Conservation (phyloP, 2,888 invertebrate species). For the Melanargia galathea region DNA sequence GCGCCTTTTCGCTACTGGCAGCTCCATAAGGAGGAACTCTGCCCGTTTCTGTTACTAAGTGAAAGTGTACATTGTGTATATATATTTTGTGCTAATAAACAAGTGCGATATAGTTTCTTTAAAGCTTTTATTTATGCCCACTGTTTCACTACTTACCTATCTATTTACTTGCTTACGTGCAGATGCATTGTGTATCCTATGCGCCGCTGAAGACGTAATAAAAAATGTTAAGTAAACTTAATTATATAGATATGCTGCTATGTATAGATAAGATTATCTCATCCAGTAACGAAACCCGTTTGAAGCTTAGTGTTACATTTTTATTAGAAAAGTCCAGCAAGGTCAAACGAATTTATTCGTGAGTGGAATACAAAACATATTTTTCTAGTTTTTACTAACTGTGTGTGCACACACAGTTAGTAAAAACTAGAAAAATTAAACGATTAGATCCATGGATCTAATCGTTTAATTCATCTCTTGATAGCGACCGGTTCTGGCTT, state of each 20-base stretch:
- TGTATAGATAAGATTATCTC: conserved; percentile 31
- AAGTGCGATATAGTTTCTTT: no score
- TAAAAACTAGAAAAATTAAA: conserved; percentile 17
- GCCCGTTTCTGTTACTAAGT: no score
- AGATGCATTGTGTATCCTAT: conserved; percentile 23
- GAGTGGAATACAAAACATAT: conserved; percentile 20
- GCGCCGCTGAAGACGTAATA: conserved; percentile 16
- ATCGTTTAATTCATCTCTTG: conserved; percentile 25
- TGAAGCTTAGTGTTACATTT: conserved; percentile 1
- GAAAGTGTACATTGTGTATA: no score
- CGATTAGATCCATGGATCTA: no score
- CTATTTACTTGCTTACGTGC: conserved; percentile 8
- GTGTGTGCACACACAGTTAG: not conserved
- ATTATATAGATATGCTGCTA: conserved; percentile 22
- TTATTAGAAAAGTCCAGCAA: conserved; percentile 26
- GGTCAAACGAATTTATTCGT: conserved; percentile 25
- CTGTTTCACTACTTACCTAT: no score
- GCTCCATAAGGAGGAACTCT: no score
- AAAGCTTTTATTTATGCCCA: no score
- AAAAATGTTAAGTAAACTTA: conserved; percentile 31
- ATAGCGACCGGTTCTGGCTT: conserved; percentile 20
- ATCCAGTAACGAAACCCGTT: conserved; percentile 26
- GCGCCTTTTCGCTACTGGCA: no score
- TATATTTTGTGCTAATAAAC: no score
- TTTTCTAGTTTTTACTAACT: conserved; percentile 13